Conservation (phyloP, 2,888 invertebrate genomes). For the Napeogenes inachia region DNA sequence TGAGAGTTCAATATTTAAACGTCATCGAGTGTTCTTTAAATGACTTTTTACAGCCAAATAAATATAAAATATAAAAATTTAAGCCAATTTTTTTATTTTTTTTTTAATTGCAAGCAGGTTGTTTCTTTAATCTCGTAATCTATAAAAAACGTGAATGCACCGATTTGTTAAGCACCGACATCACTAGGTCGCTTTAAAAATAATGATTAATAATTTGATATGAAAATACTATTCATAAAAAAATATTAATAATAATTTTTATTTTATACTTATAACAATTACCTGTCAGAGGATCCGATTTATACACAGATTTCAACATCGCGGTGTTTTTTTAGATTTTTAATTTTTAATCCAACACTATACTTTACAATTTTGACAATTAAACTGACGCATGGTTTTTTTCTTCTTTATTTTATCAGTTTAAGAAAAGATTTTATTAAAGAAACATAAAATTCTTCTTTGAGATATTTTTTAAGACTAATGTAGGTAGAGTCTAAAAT, state of each 20-base stretch:
- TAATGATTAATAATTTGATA: background rate
- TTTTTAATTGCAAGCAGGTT: too few relatives aligned
- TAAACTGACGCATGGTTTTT: slow-evolving; percentile 5
- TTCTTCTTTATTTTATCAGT: background rate
- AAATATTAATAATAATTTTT: background rate
- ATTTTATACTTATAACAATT: background rate
- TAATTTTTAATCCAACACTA: slow-evolving; percentile 31
- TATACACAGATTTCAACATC: slow-evolving; percentile 34
- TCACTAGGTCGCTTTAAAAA: too few relatives aligned
- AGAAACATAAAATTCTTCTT: background rate
- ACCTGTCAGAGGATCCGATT: slow-evolving; percentile 22
- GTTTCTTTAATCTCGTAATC: too few relatives aligned
- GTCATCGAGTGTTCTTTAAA: too few relatives aligned
- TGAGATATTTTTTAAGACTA: background rate
- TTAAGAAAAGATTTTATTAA: background rate
- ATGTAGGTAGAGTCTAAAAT: too few relatives aligned
- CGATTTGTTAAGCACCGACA: too few relatives aligned
- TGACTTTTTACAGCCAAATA: too few relatives aligned
- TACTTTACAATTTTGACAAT: slow-evolving; percentile 41
- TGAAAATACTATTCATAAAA: background rate
- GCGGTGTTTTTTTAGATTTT: slow-evolving; percentile 35
- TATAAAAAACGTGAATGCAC: too few relatives aligned
- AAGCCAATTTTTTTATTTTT: too few relatives aligned
- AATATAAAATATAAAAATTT: too few relatives aligned
- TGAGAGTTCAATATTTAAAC: too few relatives aligned